A percentile compares a stretch with the other conserved stretches of the same genome.
These are phyloP conservation scores for Vespertilio murinus DNA, from an alignment of 2,797 vertebrate species.

Conservation along the genomic window DNA sequence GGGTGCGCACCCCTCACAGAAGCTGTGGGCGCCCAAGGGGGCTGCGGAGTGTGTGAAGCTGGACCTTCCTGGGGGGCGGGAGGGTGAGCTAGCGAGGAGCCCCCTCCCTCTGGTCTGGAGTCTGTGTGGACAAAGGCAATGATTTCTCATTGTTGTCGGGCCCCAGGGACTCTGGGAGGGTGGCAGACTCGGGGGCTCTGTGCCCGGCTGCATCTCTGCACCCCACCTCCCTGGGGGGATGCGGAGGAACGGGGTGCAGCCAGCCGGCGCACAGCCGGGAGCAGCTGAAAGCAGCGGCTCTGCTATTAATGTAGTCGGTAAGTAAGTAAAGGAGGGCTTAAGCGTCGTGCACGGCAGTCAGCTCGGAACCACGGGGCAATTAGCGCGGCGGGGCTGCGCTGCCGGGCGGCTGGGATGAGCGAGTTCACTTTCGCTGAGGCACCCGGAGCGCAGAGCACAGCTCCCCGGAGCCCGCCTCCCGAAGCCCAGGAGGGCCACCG, in stretches of 20 bases:
- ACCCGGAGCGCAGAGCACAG: constrained; percentile 47
- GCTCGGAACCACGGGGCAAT: constrained; percentile 87
- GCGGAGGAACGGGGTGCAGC: neutral
- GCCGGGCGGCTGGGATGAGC: constrained; percentile 86
- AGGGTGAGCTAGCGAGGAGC: neutral
- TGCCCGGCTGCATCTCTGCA: neutral
- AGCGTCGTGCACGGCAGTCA: constrained; percentile 88
- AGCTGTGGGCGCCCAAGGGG: neutral
- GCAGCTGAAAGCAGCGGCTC: constrained; percentile 69
- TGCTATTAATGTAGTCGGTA: constrained; percentile 88
- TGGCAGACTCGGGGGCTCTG: neutral
- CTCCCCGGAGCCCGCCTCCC: neutral
- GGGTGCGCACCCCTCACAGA: neutral
- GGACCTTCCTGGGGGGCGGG: too few species aligned
- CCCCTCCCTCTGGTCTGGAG: neutral
- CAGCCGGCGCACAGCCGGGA: neutral
- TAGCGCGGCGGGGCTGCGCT: constrained; percentile 85
- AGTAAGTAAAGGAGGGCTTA: constrained; percentile 89
- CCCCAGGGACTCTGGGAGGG: rapidly evolving
- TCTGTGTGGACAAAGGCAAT: neutral
- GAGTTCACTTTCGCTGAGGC: constrained; percentile 85
- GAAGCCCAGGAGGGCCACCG: neutral
- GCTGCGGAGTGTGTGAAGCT: neutral
- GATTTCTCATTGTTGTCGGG: neutral
- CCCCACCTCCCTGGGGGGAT: neutral